Conservation (phyloP, 2,113 vertebrate species). For the Protobothrops flavoviridis region DNA sequence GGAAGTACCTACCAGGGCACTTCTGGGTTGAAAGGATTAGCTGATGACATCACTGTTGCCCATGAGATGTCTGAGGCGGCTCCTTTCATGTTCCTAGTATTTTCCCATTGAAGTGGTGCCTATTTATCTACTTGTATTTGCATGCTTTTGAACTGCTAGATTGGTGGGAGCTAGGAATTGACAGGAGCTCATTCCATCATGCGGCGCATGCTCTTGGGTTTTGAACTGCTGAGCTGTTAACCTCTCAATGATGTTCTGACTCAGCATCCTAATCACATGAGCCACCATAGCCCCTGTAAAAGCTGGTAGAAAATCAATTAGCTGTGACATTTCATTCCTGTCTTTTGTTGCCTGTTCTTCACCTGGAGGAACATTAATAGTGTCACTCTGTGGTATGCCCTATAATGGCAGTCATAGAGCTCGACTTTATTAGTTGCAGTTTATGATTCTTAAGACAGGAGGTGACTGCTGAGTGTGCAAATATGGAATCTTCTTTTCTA, state of each 20-base stretch:
- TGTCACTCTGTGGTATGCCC: not conserved
- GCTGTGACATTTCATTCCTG: not conserved
- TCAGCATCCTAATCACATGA: not conserved
- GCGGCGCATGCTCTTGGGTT: not conserved
- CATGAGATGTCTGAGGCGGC: no score
- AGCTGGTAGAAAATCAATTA: slow-evolving; percentile 21
- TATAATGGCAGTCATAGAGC: not conserved
- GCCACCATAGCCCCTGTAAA: slow-evolving; percentile 3
- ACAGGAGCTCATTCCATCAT: not conserved
- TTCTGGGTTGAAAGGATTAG: no score
- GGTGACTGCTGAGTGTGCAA: not conserved
- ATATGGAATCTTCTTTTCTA: not conserved
- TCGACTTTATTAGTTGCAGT: not conserved
- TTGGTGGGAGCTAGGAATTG: not conserved
- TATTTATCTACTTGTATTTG: no score
- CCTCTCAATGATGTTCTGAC: not conserved
- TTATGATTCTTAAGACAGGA: not conserved
- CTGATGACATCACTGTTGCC: no score
- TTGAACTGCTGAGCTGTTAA: not conserved
- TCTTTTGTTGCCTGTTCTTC: not conserved
- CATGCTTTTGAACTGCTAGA: no score
- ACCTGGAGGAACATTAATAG: not conserved
- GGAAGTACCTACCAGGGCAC: no score
- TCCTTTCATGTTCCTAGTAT: no score
- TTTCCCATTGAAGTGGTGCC: no score